phyloP scores from a whole-genome alignment of 2,797 vertebrate species.

The Sebastes cheni region DNA sequence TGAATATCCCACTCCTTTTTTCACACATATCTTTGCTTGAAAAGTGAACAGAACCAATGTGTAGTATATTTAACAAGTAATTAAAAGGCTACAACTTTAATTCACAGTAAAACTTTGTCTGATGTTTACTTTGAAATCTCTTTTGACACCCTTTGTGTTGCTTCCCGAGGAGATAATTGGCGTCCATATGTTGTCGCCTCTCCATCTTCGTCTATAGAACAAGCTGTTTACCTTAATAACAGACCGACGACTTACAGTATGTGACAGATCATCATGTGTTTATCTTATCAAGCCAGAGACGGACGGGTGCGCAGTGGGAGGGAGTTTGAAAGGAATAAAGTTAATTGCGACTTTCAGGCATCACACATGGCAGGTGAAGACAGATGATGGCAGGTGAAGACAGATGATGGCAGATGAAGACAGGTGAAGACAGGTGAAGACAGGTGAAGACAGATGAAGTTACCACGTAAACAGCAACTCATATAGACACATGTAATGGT shows the following conservation, averaged over 20 bases:
- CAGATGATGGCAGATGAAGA: neutral
- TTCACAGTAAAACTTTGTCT: neutral
- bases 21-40: neutral
- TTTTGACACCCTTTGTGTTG: neutral
- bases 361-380: neutral
- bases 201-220: neutral
- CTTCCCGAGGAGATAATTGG: neutral
- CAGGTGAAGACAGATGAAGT: neutral
- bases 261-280: neutral
- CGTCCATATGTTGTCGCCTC: neutral
- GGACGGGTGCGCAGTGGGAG: conserved; percentile 14
- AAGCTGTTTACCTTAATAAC: neutral
- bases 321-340: conserved; percentile 1
- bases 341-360: conserved; percentile 21
- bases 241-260: neutral
- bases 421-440: neutral
- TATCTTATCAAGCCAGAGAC: neutral
- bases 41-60: neutral
- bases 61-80: neutral
- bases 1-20: neutral
- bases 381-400: neutral
- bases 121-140: neutral
- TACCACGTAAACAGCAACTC: conserved; percentile 2
- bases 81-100: neutral
- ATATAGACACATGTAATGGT: neutral